Conservation (phyloP, 2,797 vertebrate species). For the Coccyzus lansbergi region DNA sequence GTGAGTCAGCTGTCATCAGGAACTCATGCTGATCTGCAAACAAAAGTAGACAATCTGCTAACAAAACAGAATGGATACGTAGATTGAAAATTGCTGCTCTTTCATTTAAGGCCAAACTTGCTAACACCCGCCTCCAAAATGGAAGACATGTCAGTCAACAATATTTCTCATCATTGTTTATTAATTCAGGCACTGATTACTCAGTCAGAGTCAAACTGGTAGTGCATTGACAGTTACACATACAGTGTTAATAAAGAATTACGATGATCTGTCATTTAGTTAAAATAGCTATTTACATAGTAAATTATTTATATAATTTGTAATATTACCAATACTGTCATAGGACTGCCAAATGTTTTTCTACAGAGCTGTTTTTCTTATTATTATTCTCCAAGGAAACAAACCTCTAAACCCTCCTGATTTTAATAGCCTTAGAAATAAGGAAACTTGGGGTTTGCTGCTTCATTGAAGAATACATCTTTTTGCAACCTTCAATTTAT, state of each 20-base stretch:
- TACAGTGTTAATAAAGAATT: not conserved
- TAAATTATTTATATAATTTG: not conserved
- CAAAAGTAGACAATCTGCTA: conserved; percentile 53
- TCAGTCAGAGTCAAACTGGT: not conserved
- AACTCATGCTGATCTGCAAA: conserved; percentile 42
- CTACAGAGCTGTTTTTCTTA: not conserved
- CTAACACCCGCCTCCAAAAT: not conserved
- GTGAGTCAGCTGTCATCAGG: conserved; percentile 58
- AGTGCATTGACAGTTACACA: not conserved
- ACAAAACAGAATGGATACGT: conserved; percentile 1
- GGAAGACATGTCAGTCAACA: not conserved
- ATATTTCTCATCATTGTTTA: conserved; percentile 25
- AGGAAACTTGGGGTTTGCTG: not conserved
- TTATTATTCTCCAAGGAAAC: not conserved
- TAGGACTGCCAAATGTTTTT: not conserved
- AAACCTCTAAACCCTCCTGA: not conserved
- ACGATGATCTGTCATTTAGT: not conserved
- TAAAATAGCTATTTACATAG: conserved; percentile 18
- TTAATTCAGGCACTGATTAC: conserved; percentile 29
- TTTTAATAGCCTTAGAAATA: not conserved
- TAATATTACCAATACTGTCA: not conserved
- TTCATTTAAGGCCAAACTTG: conserved; percentile 38
- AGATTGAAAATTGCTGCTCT: conserved; percentile 24
- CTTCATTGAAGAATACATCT: not conserved
- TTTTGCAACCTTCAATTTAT: not conserved